Percentiles rank a stretch among this genome's conserved stretches.
Evolutionary conservation across 2,113 vertebrate genomes (phyloP).

Genomic region (Gasterosteus nipponicus): DNA sequence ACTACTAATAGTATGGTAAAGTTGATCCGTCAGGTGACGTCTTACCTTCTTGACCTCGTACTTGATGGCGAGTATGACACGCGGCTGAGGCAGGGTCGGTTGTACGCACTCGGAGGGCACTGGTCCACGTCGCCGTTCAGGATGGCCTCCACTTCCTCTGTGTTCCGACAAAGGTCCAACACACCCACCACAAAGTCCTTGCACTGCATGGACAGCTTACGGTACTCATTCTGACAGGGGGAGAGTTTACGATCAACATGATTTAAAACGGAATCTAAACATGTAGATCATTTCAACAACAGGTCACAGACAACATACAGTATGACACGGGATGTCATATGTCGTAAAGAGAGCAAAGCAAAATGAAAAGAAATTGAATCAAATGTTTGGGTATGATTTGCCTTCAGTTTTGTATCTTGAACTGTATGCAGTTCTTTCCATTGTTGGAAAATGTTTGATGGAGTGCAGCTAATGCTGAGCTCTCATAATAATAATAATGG

Average conservation of each 20-base stretch:
- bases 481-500: too few species aligned
- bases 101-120: conserved; percentile 86
- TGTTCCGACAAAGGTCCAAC: conserved; percentile 96
- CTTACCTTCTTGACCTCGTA: conserved; percentile 98
- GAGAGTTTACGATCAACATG: neutral
- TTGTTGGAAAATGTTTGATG: neutral
- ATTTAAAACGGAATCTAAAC: neutral
- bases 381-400: neutral
- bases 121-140: conserved; percentile 94
- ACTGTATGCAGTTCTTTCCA: too few species aligned
- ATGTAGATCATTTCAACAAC: neutral
- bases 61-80: conserved; percentile 96
- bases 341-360: too few species aligned
- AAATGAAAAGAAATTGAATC: neutral
- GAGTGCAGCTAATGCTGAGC: neutral
- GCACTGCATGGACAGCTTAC: conserved; percentile 99
- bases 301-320: neutral
- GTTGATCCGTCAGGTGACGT: neutral
- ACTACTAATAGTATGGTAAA: neutral
- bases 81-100: conserved; percentile 92
- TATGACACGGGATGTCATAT: too few species aligned
- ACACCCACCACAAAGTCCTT: conserved; percentile 98
- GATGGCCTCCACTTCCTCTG: conserved; percentile 97
- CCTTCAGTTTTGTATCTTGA: neutral
- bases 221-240: conserved; percentile 89